A percentile compares a stretch with the other conserved stretches of the same genome.
phyloP scores from a whole-genome alignment of 1,140 invertebrate genomes.

The Brachionus angularis region DNA sequence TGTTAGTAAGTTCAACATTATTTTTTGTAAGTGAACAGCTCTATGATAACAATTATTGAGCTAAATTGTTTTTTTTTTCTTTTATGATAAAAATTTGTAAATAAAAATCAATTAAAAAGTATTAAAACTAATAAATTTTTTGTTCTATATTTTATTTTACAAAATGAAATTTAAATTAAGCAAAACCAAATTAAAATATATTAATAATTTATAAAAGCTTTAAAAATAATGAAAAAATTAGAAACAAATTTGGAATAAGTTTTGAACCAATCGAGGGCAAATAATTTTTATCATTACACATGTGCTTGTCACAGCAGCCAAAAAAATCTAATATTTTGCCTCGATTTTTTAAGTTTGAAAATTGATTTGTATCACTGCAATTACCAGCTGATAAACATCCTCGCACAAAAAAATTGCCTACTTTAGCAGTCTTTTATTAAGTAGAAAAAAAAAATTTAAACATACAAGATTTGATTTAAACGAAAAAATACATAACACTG shows the following conservation, averaged over 20 bases:
- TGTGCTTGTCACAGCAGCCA: neutral
- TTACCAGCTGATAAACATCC: neutral
- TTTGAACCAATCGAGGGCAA: neutral
- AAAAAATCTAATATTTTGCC: too few relatives aligned
- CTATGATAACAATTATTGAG: neutral
- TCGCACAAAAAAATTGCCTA: neutral
- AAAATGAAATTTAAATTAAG: too few relatives aligned
- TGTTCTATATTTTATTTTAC: too few relatives aligned
- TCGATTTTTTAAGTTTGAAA: neutral
- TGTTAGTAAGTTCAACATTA: slow-evolving; percentile 11
- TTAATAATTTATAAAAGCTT: too few relatives aligned
- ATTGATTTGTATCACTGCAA: neutral
- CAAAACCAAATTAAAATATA: too few relatives aligned
- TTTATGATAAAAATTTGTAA: neutral
- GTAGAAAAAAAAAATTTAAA: neutral
- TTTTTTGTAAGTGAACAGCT: slow-evolving; percentile 17
- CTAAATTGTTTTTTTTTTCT: too few relatives aligned
- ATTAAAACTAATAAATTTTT: too few relatives aligned
- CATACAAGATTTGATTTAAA: neutral
- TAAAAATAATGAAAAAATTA: neutral
- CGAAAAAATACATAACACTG: neutral
- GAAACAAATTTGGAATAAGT: neutral
- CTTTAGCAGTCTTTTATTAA: neutral
- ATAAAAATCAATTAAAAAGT: too few relatives aligned
- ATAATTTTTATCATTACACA: neutral